Conservation (phyloP, 2,797 vertebrate species). For the Pipistrellus kuhlii region DNA sequence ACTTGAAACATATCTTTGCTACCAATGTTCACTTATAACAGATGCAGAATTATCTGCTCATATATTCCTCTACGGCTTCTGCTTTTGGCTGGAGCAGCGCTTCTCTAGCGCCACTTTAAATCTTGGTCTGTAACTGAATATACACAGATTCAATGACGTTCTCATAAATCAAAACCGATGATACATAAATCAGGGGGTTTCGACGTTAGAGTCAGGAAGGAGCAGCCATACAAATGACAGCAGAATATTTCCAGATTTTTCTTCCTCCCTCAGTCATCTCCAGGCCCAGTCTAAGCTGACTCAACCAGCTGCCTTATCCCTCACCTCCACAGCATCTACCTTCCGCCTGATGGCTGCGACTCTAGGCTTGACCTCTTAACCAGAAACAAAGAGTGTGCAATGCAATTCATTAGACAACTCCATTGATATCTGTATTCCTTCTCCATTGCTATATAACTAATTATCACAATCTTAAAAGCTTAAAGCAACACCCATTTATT, state of each 20-base stretch:
- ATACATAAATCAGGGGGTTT: conserved; percentile 40
- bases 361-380: neutral
- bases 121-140: conserved; percentile 11
- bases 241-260: conserved; percentile 47
- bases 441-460: neutral
- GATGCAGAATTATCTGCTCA: neutral
- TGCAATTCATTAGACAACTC: neutral
- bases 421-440: neutral
- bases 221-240: conserved; percentile 49
- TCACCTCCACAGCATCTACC: neutral
- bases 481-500: neutral
- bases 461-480: neutral
- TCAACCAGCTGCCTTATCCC: neutral
- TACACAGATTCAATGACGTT: neutral
- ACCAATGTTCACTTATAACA: conserved; percentile 18
- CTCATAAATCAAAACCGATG: conserved; percentile 35
- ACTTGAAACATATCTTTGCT: conserved; percentile 55
- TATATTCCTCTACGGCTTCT: neutral
- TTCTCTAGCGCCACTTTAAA: conserved; percentile 20
- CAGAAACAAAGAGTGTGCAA: conserved; percentile 11
- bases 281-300: neutral
- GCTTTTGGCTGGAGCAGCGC: neutral
- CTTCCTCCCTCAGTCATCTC: neutral
- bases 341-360: neutral
- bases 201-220: conserved; percentile 37